Evolutionary conservation across 2,888 invertebrate genomes (phyloP).

Genomic region (Ophion ventricosus): DNA sequence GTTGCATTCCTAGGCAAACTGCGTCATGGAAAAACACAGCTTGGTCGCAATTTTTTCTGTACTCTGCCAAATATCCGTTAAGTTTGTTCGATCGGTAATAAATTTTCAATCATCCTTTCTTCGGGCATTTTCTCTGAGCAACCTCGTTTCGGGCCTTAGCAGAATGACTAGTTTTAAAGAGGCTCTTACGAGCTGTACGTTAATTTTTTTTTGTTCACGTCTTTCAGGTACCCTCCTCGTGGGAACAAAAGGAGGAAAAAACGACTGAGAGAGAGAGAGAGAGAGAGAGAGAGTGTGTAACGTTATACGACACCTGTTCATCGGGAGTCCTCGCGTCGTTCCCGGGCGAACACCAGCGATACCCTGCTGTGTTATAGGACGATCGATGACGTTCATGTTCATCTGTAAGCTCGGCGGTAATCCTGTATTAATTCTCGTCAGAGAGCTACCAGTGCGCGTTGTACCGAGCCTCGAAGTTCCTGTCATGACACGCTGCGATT

Average conservation of each 20-base stretch:
- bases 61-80: no score
- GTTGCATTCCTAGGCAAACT: no score
- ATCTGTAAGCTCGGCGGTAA: slow-evolving; percentile 71
- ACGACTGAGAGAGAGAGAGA: not conserved
- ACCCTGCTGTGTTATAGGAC: slow-evolving; percentile 93
- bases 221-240: no score
- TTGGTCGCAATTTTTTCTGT: no score
- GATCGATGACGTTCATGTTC: slow-evolving; percentile 85
- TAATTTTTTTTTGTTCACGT: no score
- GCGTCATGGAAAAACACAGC: no score
- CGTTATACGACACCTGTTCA: slow-evolving; percentile 75
- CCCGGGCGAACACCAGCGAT: slow-evolving; percentile 89
- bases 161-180: no score
- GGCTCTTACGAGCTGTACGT: no score
- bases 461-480: slow-evolving; percentile 71
- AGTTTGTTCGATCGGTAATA: no score
- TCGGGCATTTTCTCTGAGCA: no score
- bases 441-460: slow-evolving; percentile 62
- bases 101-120: no score
- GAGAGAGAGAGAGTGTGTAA: not conserved
- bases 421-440: slow-evolving; percentile 72
- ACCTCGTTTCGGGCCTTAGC: no score
- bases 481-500: slow-evolving; percentile 72
- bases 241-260: not conserved
- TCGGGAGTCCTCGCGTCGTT: slow-evolving; percentile 84